Conservation (phyloP, 2,113 vertebrate genomes). For the Empidonax traillii region DNA sequence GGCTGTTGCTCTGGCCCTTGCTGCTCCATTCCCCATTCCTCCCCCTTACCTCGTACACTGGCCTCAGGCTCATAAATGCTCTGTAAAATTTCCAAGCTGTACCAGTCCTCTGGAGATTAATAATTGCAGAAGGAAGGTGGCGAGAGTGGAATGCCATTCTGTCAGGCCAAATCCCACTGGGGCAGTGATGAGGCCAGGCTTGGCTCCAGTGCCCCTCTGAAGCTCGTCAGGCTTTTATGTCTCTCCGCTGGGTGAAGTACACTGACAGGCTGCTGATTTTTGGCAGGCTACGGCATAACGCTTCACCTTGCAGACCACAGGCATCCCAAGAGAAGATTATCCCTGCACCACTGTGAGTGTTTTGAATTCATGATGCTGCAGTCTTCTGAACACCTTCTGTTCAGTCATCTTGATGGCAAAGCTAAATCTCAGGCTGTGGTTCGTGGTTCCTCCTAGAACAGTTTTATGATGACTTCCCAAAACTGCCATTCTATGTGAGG, state of each 20-base stretch:
- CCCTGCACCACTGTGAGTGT: neutral
- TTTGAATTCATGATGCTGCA: neutral
- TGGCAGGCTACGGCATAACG: neutral
- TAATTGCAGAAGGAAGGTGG: neutral
- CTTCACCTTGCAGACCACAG: neutral
- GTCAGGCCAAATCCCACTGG: rapidly evolving
- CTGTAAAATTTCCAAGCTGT: neutral
- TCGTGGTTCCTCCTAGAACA: neutral
- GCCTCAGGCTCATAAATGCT: neutral
- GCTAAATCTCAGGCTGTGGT: neutral
- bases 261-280: neutral
- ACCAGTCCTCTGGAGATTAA: neutral
- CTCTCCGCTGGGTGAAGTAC: neutral
- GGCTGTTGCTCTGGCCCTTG: neutral
- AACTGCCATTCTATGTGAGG: neutral
- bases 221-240: neutral
- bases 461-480: neutral
- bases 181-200: neutral
- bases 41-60: neutral
- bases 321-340: neutral
- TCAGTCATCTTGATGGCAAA: neutral
- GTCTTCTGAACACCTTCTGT: neutral
- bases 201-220: neutral
- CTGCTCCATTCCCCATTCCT: neutral
- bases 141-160: neutral